Base-by-base conservation (phyloP, 2,113 vertebrate species). In the Xyliphius kryptos region DNA sequence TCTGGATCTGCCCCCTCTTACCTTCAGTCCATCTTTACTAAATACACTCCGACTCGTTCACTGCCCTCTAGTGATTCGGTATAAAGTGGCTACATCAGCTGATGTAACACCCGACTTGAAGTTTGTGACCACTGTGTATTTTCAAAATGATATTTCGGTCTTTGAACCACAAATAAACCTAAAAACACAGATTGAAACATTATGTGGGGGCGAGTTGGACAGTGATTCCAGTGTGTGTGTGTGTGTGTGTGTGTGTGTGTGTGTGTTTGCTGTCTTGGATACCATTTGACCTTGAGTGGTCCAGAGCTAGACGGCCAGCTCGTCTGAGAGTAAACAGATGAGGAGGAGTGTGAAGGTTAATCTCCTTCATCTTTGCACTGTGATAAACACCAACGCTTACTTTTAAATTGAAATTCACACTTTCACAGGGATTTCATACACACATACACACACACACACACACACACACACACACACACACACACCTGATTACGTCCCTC, bases 351-450 rank as follows among this genome's bases (percentile, higher is more conserved):
- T 66, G 50, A 60, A 60, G 10, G 32, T 49, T 62, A 19, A 61
- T 57, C 53, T 57, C 54, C 53, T 53, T 62, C 44, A 57, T 66
- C 32, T 50, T 37, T 20, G 32, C 6, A 21, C 50, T 44, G 32
- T 49, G 50, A 66, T 54, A 43, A 49, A 53, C 20, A 48, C 47
- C 9, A 48, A 48, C 53, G 43, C 19, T 65, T 43, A 4, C 22
- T 44, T 26, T 55, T 13, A 68, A 57, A 63, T 56, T 63, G 21
- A 51, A 62, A 38, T 50, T 32, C 26, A 53, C 56, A 53, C 65
- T 32, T 43, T 16, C 56, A 47, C 8, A 47, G 6, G 21, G 9
- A 38, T 17, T 36, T 9, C 8, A 17, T 11, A 43, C n/a, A 43
- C 20, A 17, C 38, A n/a, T 13, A 12, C 60, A 2, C 21, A 22